Base-by-base conservation (phyloP, 2,888 invertebrate species). In the Drosophila phalerata region DNA sequence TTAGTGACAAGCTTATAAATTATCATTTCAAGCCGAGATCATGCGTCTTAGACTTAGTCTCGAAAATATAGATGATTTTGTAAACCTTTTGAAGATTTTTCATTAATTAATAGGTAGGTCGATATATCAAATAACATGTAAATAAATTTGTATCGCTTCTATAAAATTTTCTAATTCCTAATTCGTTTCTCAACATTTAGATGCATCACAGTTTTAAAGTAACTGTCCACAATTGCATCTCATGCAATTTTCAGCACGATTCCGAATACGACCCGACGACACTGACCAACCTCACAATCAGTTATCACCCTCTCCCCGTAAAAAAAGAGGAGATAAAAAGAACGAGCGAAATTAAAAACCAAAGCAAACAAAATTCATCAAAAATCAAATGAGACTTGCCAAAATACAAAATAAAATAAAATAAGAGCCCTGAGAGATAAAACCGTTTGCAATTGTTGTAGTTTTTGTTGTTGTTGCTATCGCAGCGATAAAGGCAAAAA, bases 271-370 rank as follows among this genome's bases (percentile, higher is more conserved):
- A 40, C 17, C 25, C 28, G 19, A 51, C 34, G 69, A 30, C 48
- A 77, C 78, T 85, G 84, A 85, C 85, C 84, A 78, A 70, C 84
- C 84, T 80, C 85, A 85, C 68, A 69, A 61, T 58, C 40, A 13
- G 37, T 64, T 42, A 55, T 53, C 62, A 22, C n/a, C 34, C 30
- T 53, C n/a, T n/a, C 22, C 48, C 61, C 67, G 25, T 30, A 49
- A n/a, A 34, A 53, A 53, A 53, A 40, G 28, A 30, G 38, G 32
- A 15, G 60, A 30, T 57, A 56, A 38, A 56, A 60, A 25, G 52
- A 51, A 51, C 51, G 1, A 48, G 3, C 2, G 10, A 49, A 34
- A 13, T 19, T 13, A 32, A 19, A 51, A 17, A 3, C 17, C 28
- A 30, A 47, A 38, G 37, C 58, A 49, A 61, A 62, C 48, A 58